Evolutionary conservation across 2,888 invertebrate genomes (phyloP), one percentile per base, ranked within the genome.

Genomic region (Lasioglossum morio): DNA sequence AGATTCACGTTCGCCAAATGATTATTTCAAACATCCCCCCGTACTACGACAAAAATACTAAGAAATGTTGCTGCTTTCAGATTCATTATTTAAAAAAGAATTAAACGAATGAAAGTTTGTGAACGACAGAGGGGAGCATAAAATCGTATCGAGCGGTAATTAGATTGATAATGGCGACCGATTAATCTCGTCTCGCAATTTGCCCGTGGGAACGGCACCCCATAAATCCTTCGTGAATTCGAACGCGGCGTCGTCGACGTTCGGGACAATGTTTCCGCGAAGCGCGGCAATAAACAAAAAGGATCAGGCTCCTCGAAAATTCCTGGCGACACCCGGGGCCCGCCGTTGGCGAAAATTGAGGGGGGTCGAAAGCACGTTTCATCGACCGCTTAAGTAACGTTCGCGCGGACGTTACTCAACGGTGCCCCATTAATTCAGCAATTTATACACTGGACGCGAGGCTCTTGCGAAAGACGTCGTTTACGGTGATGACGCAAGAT

Each of bases 401-500:
- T 76, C 79, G 66, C 48, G 70, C 48, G 69, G 79, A 72, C 77
- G 72, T 86, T 82, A 77, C 79, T 81, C 89, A 85, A 81, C 75
- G 85, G 63, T 37, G 85, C 70, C 48, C 89, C 87, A 85, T 89
- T 89, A 89, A 89, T 89, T 87, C 81, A 78, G 69, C 88, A 85
- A 89, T 89, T 89, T 89, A 87, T 89, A 86, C 79, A 82, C 85
- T 82, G 79, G 46, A 79, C 81, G 37, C 37, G 77, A 63, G 60
- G 63, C 63, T 16, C 72, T 84, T 80, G 87, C 80, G 81, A 87
- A 75, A 89, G 82, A 81, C 87, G 81, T 83, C 85, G 80, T 89
- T 53, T 87, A 89, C 76, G 34, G 57, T 75, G 72, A 77, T 88
- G 89, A 89, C 85, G 89, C 82, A 89, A 89, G 89, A 87, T 89